A percentile compares a stretch with the other conserved stretches of the same genome.
These are phyloP conservation scores for Drosophila multiciliata DNA, from an alignment of 2,888 invertebrate genomes.

Conservation along the genomic window DNA sequence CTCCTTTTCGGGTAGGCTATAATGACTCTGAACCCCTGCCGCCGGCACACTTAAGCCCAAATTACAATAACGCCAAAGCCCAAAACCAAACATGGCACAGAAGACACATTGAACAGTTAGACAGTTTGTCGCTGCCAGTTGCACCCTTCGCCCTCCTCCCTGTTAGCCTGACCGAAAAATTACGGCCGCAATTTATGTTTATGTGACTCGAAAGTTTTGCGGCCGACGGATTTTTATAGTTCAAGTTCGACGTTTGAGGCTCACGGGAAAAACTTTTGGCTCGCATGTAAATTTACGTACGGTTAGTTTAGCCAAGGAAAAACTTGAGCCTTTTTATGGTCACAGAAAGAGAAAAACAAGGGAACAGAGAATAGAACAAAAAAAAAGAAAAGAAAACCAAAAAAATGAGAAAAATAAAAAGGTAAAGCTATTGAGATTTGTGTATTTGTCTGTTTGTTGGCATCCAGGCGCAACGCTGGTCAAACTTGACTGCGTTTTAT, in stretches of 20 bases:
- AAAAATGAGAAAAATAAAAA: constrained; percentile 28
- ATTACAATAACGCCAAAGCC: constrained; percentile 52
- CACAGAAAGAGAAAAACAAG: constrained; percentile 22
- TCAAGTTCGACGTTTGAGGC: constrained; percentile 69
- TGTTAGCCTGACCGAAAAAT: constrained; percentile 66
- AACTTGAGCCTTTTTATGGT: constrained; percentile 64
- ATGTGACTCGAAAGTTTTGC: constrained; percentile 71
- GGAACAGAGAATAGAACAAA: constrained; percentile 5
- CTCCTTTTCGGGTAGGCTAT: constrained; percentile 42
- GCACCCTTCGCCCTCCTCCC: background rate
- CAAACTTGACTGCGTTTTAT: constrained; percentile 65
- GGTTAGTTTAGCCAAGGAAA: constrained; percentile 41
- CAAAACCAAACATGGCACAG: constrained; percentile 25
- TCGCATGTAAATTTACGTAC: constrained; percentile 71
- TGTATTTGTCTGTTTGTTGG: constrained; percentile 23
- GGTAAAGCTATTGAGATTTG: constrained; percentile 53
- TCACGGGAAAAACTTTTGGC: constrained; percentile 36
- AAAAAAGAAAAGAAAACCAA: constrained; percentile 6
- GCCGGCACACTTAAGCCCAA: constrained; percentile 54
- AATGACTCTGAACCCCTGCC: constrained; percentile 28
- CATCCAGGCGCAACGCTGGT: constrained; percentile 57
- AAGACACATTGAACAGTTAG: constrained; percentile 43
- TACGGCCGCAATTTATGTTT: constrained; percentile 81
- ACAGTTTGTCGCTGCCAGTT: constrained; percentile 11
- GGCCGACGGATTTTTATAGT: constrained; percentile 70